phyloP scores from a whole-genome alignment of 1,140 invertebrate species.

The Pseudomyrmex flavicornis region DNA sequence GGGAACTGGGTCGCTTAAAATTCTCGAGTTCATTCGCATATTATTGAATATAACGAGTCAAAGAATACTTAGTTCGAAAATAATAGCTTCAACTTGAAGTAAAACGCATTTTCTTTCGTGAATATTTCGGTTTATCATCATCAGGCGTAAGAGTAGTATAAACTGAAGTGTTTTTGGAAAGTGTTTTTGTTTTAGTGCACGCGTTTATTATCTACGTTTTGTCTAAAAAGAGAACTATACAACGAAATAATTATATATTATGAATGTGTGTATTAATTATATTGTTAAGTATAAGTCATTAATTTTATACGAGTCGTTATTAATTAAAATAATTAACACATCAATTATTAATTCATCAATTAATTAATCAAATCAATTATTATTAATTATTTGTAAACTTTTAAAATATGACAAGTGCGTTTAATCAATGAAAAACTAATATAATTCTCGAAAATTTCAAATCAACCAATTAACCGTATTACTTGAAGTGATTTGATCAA shows the following conservation, averaged over 20 bases:
- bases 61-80: not conserved
- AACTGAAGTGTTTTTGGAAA: too few relatives aligned
- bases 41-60: conserved; percentile 12
- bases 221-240: too few relatives aligned
- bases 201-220: too few relatives aligned
- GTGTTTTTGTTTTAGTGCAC: too few relatives aligned
- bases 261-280: not conserved
- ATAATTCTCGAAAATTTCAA: conserved; percentile 1
- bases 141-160: too few relatives aligned
- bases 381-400: not conserved
- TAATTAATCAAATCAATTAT: too few relatives aligned
- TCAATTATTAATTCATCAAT: too few relatives aligned
- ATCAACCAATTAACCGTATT: conserved; percentile 12
- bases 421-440: not conserved
- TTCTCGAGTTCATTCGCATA: not conserved
- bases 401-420: not conserved
- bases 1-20: not conserved
- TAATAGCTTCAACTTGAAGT: not conserved
- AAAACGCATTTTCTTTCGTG: not conserved
- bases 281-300: not conserved
- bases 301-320: too few relatives aligned
- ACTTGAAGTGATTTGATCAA: not conserved
- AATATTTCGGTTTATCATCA: too few relatives aligned
- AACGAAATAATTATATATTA: not conserved
- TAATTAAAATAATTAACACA: too few relatives aligned